phyloP scores from a whole-genome alignment of 2,888 invertebrate genomes.

The Nomada fucata region DNA sequence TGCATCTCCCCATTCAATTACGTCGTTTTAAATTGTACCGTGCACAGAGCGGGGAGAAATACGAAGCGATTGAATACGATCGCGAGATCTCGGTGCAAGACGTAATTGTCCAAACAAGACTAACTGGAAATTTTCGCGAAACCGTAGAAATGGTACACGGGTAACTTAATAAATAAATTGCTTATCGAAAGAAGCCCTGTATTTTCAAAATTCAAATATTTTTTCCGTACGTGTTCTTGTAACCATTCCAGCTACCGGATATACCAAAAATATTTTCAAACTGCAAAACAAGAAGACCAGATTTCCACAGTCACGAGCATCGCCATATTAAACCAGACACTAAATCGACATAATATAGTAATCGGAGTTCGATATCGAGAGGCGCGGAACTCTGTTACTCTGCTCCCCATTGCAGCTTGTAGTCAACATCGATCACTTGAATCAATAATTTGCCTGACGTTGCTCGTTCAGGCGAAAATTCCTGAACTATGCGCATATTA shows the following conservation, averaged over 20 bases:
- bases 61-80: no score
- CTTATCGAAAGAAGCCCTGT: no score
- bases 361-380: conserved; percentile 23
- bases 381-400: conserved; percentile 6
- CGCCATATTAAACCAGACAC: not conserved
- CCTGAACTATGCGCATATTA: conserved; percentile 38
- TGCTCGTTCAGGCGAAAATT: conserved; percentile 31
- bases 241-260: not conserved
- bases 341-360: conserved; percentile 37
- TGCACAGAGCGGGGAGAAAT: no score
- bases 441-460: conserved; percentile 45
- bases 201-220: no score
- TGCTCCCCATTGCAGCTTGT: conserved; percentile 1
- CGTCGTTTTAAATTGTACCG: not conserved
- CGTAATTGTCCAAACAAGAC: no score
- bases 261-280: conserved; percentile 20
- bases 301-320: conserved; percentile 31
- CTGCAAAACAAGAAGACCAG: not conserved
- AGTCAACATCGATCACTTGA: conserved; percentile 51
- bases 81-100: no score
- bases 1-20: no score
- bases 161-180: no score
- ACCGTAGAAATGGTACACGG: no score
- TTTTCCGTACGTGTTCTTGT: no score
- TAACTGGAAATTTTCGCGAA: no score